Evolutionary conservation across 2,888 invertebrate species (phyloP).

Genomic region (Iphiclides podalirius): DNA sequence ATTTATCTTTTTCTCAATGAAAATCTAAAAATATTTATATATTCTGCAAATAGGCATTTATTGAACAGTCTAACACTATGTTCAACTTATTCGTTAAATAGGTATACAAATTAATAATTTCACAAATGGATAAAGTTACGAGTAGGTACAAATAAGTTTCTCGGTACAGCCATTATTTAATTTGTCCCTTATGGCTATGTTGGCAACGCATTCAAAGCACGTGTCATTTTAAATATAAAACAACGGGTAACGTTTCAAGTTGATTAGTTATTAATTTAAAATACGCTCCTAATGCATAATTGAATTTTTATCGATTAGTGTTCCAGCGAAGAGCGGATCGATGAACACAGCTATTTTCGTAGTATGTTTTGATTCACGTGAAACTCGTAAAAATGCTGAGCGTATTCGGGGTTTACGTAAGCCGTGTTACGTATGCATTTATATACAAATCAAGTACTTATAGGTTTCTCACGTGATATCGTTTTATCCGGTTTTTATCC

Average conservation of each 20-base stretch:
- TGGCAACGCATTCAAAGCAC: not conserved
- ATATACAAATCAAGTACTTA: too few relatives aligned
- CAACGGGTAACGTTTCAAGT: not conserved
- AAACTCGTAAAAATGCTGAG: not conserved
- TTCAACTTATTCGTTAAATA: too few relatives aligned
- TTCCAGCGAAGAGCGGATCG: not conserved
- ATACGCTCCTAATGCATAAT: not conserved
- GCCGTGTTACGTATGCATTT: not conserved
- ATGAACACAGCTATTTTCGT: slow-evolving; percentile 2
- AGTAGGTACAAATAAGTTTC: too few relatives aligned
- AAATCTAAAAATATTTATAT: too few relatives aligned
- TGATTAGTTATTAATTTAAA: not conserved
- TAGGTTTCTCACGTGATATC: too few relatives aligned
- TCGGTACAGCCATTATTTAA: not conserved
- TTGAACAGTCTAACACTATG: too few relatives aligned
- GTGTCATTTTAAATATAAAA: not conserved
- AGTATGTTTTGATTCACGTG: not conserved
- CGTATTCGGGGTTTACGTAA: not conserved
- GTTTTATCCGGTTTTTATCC: too few relatives aligned
- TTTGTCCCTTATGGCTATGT: not conserved
- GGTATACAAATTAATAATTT: too few relatives aligned
- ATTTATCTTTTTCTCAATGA: too few relatives aligned
- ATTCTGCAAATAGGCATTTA: too few relatives aligned
- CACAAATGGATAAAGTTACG: too few relatives aligned
- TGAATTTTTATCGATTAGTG: not conserved